Conservation (phyloP, 2,888 invertebrate species). For the Eulithis testata region DNA sequence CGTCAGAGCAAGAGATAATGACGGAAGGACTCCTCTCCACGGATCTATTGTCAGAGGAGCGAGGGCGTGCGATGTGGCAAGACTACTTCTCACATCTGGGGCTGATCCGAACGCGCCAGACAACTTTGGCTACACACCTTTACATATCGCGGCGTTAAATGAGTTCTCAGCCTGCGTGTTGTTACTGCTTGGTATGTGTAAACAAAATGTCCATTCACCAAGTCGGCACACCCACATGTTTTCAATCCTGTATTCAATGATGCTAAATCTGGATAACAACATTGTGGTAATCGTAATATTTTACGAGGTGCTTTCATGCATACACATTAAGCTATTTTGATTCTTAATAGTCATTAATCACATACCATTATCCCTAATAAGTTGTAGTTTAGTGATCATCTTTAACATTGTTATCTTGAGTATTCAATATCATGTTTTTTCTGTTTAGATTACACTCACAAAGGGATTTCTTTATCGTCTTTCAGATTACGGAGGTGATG, state of each 20-base stretch:
- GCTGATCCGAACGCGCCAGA: slow-evolving; percentile 91
- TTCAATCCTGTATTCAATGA: slow-evolving; percentile 13
- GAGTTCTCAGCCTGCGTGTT: slow-evolving; percentile 91
- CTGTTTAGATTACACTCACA: background rate
- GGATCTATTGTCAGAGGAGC: slow-evolving; percentile 92
- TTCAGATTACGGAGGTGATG: slow-evolving; percentile 90
- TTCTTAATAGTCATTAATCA: background rate
- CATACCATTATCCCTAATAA: background rate
- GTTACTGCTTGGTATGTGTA: slow-evolving; percentile 84
- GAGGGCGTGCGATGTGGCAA: slow-evolving; percentile 88
- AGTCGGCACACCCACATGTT: slow-evolving; percentile 13
- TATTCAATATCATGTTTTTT: background rate
- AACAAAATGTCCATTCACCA: slow-evolving; percentile 5
- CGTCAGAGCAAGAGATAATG: slow-evolving; percentile 87
- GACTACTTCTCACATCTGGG: slow-evolving; percentile 86
- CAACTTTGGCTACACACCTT: slow-evolving; percentile 92
- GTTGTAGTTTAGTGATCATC: background rate
- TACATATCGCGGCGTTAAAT: slow-evolving; percentile 93
- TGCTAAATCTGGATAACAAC: slow-evolving; percentile 20
- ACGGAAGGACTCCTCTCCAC: slow-evolving; percentile 92
- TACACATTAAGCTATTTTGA: slow-evolving; percentile 17
- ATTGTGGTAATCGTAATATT: slow-evolving; percentile 18
- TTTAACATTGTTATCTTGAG: background rate
- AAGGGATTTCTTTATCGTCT: slow-evolving; percentile 21
- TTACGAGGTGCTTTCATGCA: slow-evolving; percentile 13